Evolutionary conservation across 2,113 vertebrate species (phyloP).

Genomic region (Thinocorus orbignyianus): DNA sequence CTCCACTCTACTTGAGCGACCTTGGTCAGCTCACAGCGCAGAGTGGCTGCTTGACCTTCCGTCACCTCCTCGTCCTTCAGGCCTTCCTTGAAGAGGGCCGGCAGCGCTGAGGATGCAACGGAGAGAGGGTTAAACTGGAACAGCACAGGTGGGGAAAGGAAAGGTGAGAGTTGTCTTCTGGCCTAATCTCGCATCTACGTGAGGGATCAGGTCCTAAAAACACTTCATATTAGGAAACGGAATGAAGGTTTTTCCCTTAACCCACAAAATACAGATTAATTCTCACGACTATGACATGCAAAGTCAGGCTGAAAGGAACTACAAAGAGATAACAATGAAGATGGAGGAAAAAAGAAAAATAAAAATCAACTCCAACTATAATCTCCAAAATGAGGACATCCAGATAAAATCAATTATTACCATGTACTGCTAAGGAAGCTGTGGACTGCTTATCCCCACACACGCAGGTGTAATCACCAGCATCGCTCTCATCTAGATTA

Average conservation of each 20-base stretch:
- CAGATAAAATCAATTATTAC: constrained; percentile 11
- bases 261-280: neutral
- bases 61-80: constrained; percentile 71
- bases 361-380: neutral
- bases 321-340: rapidly evolving
- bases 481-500: constrained; percentile 56
- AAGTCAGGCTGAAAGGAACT: neutral
- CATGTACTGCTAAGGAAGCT: constrained; percentile 32
- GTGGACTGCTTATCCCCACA: constrained; percentile 73
- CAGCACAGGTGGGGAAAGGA: neutral
- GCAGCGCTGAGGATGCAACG: constrained; percentile 25
- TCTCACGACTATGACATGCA: rapidly evolving
- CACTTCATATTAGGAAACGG: rapidly evolving
- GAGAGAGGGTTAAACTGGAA: neutral
- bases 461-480: constrained; percentile 75
- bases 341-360: neutral
- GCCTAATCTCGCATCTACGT: neutral
- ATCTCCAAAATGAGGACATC: neutral
- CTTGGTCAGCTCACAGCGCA: constrained; percentile 82
- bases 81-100: constrained; percentile 70
- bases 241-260: neutral
- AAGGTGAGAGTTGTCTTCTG: neutral
- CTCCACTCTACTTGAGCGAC: constrained; percentile 69
- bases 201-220: neutral
- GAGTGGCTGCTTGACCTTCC: constrained; percentile 43